Percentiles rank a stretch among this genome's conserved stretches.
phyloP scores from a whole-genome alignment of 1,140 invertebrate species.

The Reticulitermes speratus region DNA sequence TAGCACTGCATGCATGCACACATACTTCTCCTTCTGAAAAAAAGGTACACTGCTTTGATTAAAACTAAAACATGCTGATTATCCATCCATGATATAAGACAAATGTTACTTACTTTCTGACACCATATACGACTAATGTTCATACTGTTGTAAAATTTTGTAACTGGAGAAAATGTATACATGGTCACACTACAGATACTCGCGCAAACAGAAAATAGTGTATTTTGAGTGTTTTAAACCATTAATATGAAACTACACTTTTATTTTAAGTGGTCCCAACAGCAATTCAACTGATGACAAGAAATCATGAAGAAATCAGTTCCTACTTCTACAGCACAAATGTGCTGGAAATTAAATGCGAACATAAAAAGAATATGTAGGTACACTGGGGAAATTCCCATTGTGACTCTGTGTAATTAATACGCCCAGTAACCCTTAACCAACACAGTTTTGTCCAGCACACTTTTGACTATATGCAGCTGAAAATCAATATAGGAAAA shows the following conservation, averaged over 20 bases:
- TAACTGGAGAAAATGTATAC: background rate
- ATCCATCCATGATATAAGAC: background rate
- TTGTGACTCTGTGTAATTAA: background rate
- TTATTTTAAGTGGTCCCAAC: background rate
- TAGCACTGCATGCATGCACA: no score
- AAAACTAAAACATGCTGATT: no score
- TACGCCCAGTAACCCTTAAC: no score
- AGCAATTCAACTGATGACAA: background rate
- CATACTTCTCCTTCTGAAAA: no score
- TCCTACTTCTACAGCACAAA: background rate
- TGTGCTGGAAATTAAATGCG: background rate
- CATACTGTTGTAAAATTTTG: background rate
- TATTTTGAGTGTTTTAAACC: background rate
- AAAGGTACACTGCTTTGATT: no score
- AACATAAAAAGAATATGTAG: background rate
- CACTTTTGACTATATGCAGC: no score
- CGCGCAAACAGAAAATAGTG: background rate
- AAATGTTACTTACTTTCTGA: background rate
- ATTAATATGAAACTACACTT: background rate
- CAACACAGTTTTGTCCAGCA: no score
- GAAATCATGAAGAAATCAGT: background rate
- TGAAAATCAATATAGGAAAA: no score
- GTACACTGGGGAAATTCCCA: background rate
- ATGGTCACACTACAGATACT: background rate
- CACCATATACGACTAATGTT: background rate